These are phyloP conservation scores for Callimorpha dominula DNA, from an alignment of 2,888 invertebrate genomes.

Conservation along the genomic window DNA sequence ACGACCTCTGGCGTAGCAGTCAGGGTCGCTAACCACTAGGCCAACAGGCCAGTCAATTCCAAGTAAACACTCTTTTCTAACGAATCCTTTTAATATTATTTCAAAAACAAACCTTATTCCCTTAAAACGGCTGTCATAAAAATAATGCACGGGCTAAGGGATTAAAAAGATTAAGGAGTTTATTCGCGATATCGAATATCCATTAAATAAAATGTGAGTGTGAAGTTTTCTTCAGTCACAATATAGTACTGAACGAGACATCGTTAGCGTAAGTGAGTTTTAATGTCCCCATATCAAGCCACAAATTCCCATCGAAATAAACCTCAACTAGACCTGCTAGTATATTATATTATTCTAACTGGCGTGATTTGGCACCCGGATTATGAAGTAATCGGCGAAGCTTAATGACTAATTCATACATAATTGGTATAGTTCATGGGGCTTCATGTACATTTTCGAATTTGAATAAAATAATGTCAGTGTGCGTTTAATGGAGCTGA, in stretches of 20 bases:
- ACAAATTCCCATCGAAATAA: not conserved
- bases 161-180: slow-evolving; percentile 39
- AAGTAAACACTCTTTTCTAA: not conserved
- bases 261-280: slow-evolving; percentile 46
- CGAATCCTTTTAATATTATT: not conserved
- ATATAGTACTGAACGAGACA: slow-evolving; percentile 9
- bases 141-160: slow-evolving; percentile 22
- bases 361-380: not conserved
- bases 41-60: no score
- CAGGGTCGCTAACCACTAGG: no score
- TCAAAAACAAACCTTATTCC: not conserved
- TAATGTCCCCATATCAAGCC: slow-evolving; percentile 35
- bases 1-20: no score
- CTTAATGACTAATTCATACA: not conserved
- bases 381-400: not conserved
- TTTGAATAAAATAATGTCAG: not conserved
- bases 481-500: not conserved
- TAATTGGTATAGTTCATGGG: not conserved
- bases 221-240: slow-evolving; percentile 29
- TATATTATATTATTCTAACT: slow-evolving; percentile 12
- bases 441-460: not conserved
- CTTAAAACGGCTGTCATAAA: slow-evolving; percentile 28
- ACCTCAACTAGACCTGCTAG: not conserved
- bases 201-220: slow-evolving; percentile 36
- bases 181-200: slow-evolving; percentile 35